These are phyloP conservation scores for Crax fasciolata DNA, from an alignment of 2,797 vertebrate genomes.

Conservation along the genomic window DNA sequence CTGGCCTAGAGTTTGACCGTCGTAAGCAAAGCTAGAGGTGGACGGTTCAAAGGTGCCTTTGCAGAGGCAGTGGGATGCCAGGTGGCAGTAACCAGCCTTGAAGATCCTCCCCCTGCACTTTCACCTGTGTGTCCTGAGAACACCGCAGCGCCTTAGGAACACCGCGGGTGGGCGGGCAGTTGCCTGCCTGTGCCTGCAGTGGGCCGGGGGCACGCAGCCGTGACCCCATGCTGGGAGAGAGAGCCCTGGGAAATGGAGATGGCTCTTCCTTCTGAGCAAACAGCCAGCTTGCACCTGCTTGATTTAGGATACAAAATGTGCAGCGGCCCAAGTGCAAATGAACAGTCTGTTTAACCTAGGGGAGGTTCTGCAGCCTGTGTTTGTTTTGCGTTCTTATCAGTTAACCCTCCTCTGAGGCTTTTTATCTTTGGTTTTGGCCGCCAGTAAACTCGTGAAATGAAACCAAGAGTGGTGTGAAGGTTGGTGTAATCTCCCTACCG, in stretches of 20 bases:
- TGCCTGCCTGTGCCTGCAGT: neutral
- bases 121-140: neutral
- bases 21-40: neutral
- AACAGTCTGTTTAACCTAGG: neutral
- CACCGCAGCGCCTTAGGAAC: neutral
- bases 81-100: neutral
- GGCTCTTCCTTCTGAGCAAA: neutral
- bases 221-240: neutral
- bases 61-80: neutral
- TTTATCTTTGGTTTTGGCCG: neutral
- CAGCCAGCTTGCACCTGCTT: neutral
- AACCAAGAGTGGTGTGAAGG: constrained; percentile 2
- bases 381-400: neutral
- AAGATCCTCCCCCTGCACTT: neutral
- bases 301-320: neutral
- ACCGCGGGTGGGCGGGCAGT: accelerated
- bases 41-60: neutral
- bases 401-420: neutral
- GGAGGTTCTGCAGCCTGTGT: neutral
- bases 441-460: neutral
- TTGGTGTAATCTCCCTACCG: neutral
- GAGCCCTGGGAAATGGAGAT: neutral
- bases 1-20: neutral
- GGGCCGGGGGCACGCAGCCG: neutral
- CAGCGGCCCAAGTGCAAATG: neutral